Base-by-base conservation (phyloP, 2,797 vertebrate genomes). In the Eospalax fontanierii region DNA sequence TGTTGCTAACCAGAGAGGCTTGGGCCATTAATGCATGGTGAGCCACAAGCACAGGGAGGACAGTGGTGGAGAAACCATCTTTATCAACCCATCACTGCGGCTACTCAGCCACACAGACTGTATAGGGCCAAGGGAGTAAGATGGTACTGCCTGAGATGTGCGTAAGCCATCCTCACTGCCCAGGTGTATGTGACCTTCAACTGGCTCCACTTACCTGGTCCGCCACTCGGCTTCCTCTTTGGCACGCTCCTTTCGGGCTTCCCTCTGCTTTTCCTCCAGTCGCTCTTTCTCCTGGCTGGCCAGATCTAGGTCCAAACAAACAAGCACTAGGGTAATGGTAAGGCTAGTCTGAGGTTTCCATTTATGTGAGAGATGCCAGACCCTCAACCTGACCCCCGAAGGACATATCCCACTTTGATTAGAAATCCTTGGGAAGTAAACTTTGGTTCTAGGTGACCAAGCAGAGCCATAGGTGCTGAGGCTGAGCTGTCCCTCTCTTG, bases 231-330 rank as follows among this genome's bases (percentile, higher is more conserved):
- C 98, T 14, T 98, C 98, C 0, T 97, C 98, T 94, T 98, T 99
- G 61, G 99, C 99, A 30, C 99, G 98, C 18, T 99, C 99, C 97
- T 99, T 99, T 83, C 99, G 99, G 91, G 99, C 97, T 9, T 98
- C 98, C 98, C 99, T 98, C 98, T 99, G 99, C 87, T 99, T 99
- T 96, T 99, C 99, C 96, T 99, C 99, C 95, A 99, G 98, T 78
- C 99, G 98, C 97, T 99, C 99, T 97, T 99, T 99, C 97, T 99
- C 99, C 93, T 94, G 98, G 95, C 99, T 99, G 81, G 99, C 99
- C 97, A 99, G 96, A 84, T 99, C 99, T 99, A 98, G 43, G 86
- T 40, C 30, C 54, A 63, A 93, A 79, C 46, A 90, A 40, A 74
- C 10, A 40, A 3, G 66, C 63, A 54, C 24, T 21, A 9, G 33